phyloP scores from a whole-genome alignment of 2,888 invertebrate genomes.

The Drosophila crucigera region DNA sequence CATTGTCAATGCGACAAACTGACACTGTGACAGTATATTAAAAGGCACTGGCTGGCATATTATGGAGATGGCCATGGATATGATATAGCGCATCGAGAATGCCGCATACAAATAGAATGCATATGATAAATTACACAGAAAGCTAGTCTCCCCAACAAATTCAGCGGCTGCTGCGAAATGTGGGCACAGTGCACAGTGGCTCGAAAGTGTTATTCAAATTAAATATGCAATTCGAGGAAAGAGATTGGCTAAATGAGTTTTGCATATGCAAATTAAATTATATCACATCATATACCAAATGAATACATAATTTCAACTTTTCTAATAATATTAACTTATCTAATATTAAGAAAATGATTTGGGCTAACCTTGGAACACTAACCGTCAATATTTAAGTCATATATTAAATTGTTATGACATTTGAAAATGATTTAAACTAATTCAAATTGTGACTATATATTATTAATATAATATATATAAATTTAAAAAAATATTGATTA shows the following conservation, averaged over 20 bases:
- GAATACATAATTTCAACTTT: neutral
- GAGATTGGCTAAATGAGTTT: neutral
- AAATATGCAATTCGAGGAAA: neutral
- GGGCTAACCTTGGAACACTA: neutral
- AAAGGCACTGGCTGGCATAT: constrained; percentile 36
- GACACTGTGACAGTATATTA: constrained; percentile 69
- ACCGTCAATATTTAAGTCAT: neutral
- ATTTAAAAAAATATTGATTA: neutral
- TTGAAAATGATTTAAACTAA: neutral
- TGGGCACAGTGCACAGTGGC: constrained; percentile 51
- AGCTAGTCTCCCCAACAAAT: constrained; percentile 24
- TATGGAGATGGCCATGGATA: neutral
- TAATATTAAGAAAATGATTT: neutral
- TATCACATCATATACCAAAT: neutral
- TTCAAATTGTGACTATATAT: too few relatives aligned
- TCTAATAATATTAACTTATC: neutral
- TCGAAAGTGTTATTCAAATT: neutral
- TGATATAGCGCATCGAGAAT: constrained; percentile 37
- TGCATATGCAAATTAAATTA: neutral
- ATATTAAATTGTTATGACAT: neutral
- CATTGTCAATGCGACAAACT: constrained; percentile 21
- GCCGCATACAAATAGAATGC: constrained; percentile 53
- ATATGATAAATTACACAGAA: constrained; percentile 65
- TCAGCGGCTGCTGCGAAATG: constrained; percentile 28
- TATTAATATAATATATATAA: neutral